phyloP scores from a whole-genome alignment of 2,113 vertebrate species.

The Astatotilapia flaviijosephi region DNA sequence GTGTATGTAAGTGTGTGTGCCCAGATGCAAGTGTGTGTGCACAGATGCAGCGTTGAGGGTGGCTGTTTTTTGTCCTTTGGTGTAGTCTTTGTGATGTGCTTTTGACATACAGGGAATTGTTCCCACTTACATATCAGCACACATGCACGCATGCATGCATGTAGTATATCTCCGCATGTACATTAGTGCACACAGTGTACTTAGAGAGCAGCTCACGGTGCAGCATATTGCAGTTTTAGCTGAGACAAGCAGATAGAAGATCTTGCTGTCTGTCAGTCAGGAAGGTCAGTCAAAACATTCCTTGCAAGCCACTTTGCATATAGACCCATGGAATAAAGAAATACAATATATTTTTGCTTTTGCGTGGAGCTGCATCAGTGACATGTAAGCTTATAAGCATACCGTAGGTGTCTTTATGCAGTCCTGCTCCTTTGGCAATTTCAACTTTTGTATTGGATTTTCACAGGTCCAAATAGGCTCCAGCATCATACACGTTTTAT shows the following conservation, averaged over 20 bases:
- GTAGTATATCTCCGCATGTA: neutral
- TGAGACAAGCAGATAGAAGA: conserved; percentile 45
- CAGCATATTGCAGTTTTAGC: conserved; percentile 23
- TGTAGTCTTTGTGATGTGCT: conserved; percentile 17
- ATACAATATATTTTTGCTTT: neutral
- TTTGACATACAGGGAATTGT: conserved; percentile 12
- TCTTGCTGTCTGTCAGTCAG: conserved; percentile 32
- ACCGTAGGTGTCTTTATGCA: neutral
- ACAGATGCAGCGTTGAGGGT: neutral
- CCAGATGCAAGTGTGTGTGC: conserved; percentile 3
- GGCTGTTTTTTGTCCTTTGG: neutral
- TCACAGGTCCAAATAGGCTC: neutral
- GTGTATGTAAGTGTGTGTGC: conserved; percentile 3
- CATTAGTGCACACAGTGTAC: neutral
- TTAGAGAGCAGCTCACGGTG: conserved; percentile 2
- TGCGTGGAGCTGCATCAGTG: neutral
- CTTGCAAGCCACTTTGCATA: neutral
- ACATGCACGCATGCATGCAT: neutral
- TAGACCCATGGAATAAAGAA: neutral
- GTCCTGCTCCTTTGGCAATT: neutral
- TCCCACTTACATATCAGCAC: neutral
- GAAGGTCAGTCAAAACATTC: neutral
- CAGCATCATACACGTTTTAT: neutral
- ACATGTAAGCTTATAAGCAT: neutral
- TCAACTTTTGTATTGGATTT: neutral